phyloP scores from a whole-genome alignment of 2,888 invertebrate species.

The Brenthis hecate region DNA sequence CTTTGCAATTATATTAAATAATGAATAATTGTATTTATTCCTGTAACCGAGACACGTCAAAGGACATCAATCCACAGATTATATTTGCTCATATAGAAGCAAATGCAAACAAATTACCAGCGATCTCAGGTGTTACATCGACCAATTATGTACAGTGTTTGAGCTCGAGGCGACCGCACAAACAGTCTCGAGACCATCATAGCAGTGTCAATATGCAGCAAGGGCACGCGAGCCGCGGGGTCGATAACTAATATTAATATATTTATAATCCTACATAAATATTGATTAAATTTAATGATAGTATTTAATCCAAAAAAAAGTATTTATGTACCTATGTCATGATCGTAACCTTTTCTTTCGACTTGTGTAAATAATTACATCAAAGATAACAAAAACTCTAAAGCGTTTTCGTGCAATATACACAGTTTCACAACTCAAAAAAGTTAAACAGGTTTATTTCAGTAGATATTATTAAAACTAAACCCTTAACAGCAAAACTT shows the following conservation, averaged over 20 bases:
- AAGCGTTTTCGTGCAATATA: too few relatives aligned
- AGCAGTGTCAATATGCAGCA: not conserved
- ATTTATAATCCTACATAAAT: not conserved
- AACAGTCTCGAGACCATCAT: slow-evolving; percentile 1
- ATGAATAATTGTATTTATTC: not conserved
- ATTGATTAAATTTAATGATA: not conserved
- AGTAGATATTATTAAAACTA: too few relatives aligned
- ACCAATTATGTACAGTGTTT: slow-evolving; percentile 23
- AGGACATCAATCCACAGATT: slow-evolving; percentile 23
- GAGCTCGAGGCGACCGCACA: slow-evolving; percentile 4
- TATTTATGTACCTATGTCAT: too few relatives aligned
- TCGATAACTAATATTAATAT: not conserved
- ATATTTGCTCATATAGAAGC: slow-evolving; percentile 24
- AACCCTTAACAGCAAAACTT: too few relatives aligned
- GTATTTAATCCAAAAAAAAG: too few relatives aligned
- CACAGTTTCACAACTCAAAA: too few relatives aligned
- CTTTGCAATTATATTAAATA: not conserved
- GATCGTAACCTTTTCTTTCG: too few relatives aligned
- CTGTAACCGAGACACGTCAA: not conserved
- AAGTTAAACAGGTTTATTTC: too few relatives aligned
- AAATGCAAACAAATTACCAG: slow-evolving; percentile 28
- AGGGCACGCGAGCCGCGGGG: too few relatives aligned
- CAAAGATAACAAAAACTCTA: too few relatives aligned
- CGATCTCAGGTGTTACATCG: slow-evolving; percentile 31
- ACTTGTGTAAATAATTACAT: too few relatives aligned